Percentiles rank a stretch among this genome's conserved stretches.
phyloP scores from a whole-genome alignment of 1,140 invertebrate species.

The Hycleus phaleratus region DNA sequence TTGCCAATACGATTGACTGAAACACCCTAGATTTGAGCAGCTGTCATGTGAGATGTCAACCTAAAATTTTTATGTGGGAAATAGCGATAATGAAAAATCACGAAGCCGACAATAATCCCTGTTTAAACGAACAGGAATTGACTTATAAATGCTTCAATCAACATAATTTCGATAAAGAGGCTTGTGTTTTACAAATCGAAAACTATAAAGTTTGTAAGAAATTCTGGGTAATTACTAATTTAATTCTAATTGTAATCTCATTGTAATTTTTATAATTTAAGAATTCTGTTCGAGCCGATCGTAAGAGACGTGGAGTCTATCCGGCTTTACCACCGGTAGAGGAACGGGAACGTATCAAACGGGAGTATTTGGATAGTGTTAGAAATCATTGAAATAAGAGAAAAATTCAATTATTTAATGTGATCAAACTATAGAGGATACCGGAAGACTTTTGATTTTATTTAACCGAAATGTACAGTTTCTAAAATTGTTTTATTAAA shows the following conservation, averaged over 20 bases:
- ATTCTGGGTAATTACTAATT: slow-evolving; percentile 34
- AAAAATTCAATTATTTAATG: no score
- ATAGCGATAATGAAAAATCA: slow-evolving; percentile 27
- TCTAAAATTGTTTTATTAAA: no score
- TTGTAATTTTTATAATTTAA: slow-evolving; percentile 31
- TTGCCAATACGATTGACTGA: neutral
- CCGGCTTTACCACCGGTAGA: slow-evolving; percentile 45
- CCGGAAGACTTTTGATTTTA: no score
- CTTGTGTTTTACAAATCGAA: slow-evolving; percentile 53
- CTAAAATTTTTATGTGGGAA: neutral
- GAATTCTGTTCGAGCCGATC: slow-evolving; percentile 41
- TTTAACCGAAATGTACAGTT: no score
- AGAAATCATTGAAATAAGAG: no score
- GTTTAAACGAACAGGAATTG: slow-evolving; percentile 49
- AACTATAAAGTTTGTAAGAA: slow-evolving; percentile 54
- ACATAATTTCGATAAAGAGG: slow-evolving; percentile 51
- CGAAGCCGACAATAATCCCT: slow-evolving; percentile 42
- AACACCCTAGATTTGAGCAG: neutral
- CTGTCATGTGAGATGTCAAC: no score
- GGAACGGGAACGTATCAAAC: slow-evolving; percentile 46
- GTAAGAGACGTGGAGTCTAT: slow-evolving; percentile 43
- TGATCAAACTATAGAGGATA: no score
- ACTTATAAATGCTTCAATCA: slow-evolving; percentile 53
- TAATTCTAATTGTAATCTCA: slow-evolving; percentile 8
- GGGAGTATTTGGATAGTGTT: slow-evolving; percentile 34